Evolutionary conservation across 2,888 invertebrate genomes (phyloP).

Genomic region (Euzetes globulus): DNA sequence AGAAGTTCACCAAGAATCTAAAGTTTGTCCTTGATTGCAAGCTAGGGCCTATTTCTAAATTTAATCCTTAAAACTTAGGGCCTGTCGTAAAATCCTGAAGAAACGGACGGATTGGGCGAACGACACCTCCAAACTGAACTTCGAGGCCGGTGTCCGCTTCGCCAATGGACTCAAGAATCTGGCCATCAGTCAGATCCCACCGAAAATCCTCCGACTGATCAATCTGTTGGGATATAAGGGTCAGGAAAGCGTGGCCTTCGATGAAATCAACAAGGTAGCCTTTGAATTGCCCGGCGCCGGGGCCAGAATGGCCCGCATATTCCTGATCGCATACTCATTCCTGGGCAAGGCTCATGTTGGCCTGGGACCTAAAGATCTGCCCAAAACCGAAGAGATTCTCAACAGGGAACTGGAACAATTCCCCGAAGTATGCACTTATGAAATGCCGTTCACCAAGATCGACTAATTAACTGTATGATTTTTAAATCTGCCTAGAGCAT

Average conservation of each 20-base stretch:
- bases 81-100: neutral
- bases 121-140: neutral
- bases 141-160: slow-evolving; percentile 14
- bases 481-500: neutral
- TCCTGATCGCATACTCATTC: slow-evolving; percentile 16
- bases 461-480: neutral
- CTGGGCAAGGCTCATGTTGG: neutral
- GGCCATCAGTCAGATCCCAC: slow-evolving; percentile 4
- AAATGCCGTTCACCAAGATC: too few relatives aligned
- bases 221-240: slow-evolving; percentile 13
- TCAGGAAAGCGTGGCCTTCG: neutral
- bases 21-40: neutral
- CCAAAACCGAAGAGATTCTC: neutral
- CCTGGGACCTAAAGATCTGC: slow-evolving; percentile 2
- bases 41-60: too few relatives aligned
- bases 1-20: slow-evolving; percentile 8
- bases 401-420: slow-evolving; percentile 17
- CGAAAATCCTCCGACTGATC: slow-evolving; percentile 7
- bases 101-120: neutral
- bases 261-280: slow-evolving; percentile 13
- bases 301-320: neutral
- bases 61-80: neutral
- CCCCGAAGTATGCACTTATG: neutral
- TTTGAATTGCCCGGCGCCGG: neutral
- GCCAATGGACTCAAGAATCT: slow-evolving; percentile 15